These are phyloP conservation scores for Steinernema carpocapsae DNA, from an alignment of 2,888 invertebrate species.

Conservation along the genomic window DNA sequence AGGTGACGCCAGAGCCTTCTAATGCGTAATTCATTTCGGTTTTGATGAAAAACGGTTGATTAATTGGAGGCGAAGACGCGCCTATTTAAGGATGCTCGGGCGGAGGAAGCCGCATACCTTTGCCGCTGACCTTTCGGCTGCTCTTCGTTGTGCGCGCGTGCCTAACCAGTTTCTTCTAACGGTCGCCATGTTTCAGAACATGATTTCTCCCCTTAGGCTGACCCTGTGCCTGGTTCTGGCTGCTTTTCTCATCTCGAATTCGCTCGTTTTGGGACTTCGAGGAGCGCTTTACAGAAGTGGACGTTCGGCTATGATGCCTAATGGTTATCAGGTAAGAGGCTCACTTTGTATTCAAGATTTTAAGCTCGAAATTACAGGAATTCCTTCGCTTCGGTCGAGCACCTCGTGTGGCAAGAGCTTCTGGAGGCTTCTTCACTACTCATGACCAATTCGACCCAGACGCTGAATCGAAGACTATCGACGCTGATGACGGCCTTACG, in stretches of 20 bases:
- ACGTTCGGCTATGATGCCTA: not conserved
- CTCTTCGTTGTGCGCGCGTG: not conserved
- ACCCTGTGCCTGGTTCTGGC: not conserved
- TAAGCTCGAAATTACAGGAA: too few species aligned
- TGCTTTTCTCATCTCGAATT: constrained; percentile 5
- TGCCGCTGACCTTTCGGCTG: not conserved
- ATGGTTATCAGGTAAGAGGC: not conserved
- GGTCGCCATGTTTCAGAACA: too few species aligned
- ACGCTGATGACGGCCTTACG: constrained; percentile 44
- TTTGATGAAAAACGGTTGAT: constrained; percentile 26
- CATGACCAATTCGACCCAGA: constrained; percentile 6
- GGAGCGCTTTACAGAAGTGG: constrained; percentile 23
- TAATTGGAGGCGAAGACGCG: not conserved
- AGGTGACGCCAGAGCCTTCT: too few species aligned
- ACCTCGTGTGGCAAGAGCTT: not conserved
- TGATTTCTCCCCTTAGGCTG: not conserved
- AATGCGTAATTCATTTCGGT: constrained; percentile 15
- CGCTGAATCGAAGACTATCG: constrained; percentile 31
- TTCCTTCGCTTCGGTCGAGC: not conserved
- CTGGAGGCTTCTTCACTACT: constrained; percentile 6
- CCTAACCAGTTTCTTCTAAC: not conserved
- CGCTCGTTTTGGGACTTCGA: not conserved
- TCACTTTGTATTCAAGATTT: not conserved
- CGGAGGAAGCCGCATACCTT: not conserved
- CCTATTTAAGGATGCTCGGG: constrained; percentile 8